Percentiles rank a stretch among this genome's conserved stretches.
Evolutionary conservation across 1,140 invertebrate species (phyloP).

Genomic region (Hermetia illucens): DNA sequence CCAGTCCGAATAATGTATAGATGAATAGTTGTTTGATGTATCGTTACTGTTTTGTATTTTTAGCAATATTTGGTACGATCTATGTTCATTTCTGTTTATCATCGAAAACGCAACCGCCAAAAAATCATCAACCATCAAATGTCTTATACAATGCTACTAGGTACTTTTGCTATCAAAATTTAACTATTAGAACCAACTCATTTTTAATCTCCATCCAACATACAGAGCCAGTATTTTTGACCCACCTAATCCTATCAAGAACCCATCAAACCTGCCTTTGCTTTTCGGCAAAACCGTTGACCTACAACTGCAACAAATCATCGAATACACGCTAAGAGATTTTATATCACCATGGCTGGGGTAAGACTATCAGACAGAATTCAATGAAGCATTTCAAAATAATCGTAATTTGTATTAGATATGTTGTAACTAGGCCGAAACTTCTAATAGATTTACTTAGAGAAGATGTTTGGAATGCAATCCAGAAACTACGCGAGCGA

Average conservation of each 20-base stretch:
- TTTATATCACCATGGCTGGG: constrained; percentile 61
- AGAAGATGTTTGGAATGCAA: constrained; percentile 66
- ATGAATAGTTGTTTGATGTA: background rate
- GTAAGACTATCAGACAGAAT: constrained; percentile 34
- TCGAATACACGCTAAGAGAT: constrained; percentile 66
- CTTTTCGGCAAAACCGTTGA: constrained; percentile 70
- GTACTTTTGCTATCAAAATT: too few species aligned
- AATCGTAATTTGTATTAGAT: constrained; percentile 9
- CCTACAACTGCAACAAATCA: constrained; percentile 63
- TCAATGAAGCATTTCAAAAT: constrained; percentile 1
- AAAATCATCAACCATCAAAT: constrained; percentile 22
- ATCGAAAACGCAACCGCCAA: constrained; percentile 21
- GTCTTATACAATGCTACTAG: constrained; percentile 29
- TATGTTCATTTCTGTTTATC: constrained; percentile 28
- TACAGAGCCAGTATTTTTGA: constrained; percentile 26
- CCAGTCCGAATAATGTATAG: background rate
- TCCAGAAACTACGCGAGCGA: constrained; percentile 59
- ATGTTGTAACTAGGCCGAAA: constrained; percentile 35
- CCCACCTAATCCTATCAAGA: constrained; percentile 26
- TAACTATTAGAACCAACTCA: background rate
- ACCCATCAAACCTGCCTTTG: constrained; percentile 43
- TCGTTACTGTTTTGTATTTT: constrained; percentile 2
- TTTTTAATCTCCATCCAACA: background rate
- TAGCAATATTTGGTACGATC: constrained; percentile 25
- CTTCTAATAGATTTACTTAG: constrained; percentile 50